Evolutionary conservation across 2,888 invertebrate genomes (phyloP).

Genomic region (Muscina levida): DNA sequence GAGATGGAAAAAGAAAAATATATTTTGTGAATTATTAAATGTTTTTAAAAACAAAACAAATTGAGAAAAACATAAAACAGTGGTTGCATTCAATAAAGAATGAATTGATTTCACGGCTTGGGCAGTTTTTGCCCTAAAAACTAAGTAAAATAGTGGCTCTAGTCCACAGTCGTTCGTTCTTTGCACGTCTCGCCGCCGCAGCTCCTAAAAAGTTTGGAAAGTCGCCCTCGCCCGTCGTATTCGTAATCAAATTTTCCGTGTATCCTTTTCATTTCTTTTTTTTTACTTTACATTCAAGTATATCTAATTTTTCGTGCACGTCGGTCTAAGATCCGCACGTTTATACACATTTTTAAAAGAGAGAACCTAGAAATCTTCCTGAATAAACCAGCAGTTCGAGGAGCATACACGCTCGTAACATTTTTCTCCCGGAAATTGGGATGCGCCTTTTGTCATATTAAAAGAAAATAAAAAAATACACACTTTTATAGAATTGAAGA

Average conservation of each 20-base stretch:
- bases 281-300: no score
- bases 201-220: slow-evolving; percentile 40
- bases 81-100: slow-evolving; percentile 43
- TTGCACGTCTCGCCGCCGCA: slow-evolving; percentile 52
- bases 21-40: slow-evolving; percentile 59
- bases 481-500: slow-evolving; percentile 32
- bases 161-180: slow-evolving; percentile 45
- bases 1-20: slow-evolving; percentile 66
- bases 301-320: neutral
- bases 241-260: slow-evolving; percentile 48
- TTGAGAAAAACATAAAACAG: slow-evolving; percentile 52
- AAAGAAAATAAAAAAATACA: slow-evolving; percentile 69
- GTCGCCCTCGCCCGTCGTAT: slow-evolving; percentile 62
- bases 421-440: slow-evolving; percentile 45
- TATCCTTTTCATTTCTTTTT: slow-evolving; percentile 55
- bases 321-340: slow-evolving; percentile 63
- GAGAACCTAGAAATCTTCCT: slow-evolving; percentile 75
- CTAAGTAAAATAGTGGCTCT: slow-evolving; percentile 46
- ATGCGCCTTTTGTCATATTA: slow-evolving; percentile 48
- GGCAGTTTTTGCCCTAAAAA: slow-evolving; percentile 60
- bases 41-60: slow-evolving; percentile 41
- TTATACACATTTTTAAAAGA: neutral
- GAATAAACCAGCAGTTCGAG: slow-evolving; percentile 69
- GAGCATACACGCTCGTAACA: slow-evolving; percentile 31
- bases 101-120: slow-evolving; percentile 55